Evolutionary conservation across 1,140 invertebrate species (phyloP).

Genomic region (Bemisia tabaci): DNA sequence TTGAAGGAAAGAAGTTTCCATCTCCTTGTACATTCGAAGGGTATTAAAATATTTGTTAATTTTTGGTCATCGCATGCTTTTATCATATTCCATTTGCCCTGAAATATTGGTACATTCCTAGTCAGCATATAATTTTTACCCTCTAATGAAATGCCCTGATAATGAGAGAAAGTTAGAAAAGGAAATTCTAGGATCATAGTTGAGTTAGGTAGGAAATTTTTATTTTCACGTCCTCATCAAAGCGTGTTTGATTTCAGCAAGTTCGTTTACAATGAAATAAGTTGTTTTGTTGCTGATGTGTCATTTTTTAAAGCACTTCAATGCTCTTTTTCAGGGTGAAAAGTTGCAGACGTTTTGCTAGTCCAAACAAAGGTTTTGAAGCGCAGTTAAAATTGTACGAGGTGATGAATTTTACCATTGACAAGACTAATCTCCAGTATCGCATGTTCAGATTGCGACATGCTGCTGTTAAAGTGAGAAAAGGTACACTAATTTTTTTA

Average conservation of each 20-base stretch:
- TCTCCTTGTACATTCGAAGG: too few relatives aligned
- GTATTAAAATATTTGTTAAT: too few relatives aligned
- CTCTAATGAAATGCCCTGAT: too few relatives aligned
- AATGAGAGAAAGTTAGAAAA: conserved; percentile 1
- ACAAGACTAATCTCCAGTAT: conserved; percentile 53
- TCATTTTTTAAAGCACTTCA: conserved; percentile 17
- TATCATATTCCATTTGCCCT: too few relatives aligned
- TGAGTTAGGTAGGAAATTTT: too few relatives aligned
- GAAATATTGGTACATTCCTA: too few relatives aligned
- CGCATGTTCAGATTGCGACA: conserved; percentile 60
- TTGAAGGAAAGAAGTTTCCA: too few relatives aligned
- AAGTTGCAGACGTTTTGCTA: conserved; percentile 45
- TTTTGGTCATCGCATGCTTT: too few relatives aligned
- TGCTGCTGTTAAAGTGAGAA: conserved; percentile 63
- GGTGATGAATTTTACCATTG: conserved; percentile 55
- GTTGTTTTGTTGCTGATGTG: background rate
- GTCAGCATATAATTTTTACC: too few relatives aligned
- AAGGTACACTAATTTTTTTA: conserved; percentile 35
- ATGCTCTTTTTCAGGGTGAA: conserved; percentile 40
- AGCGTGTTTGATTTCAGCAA: too few relatives aligned
- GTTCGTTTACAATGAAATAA: background rate
- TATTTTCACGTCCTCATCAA: too few relatives aligned
- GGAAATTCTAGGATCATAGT: too few relatives aligned
- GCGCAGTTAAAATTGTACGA: conserved; percentile 61
- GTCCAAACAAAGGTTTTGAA: conserved; percentile 58